Percentiles rank a stretch among this genome's conserved stretches.
Conservation (phyloP, 1,140 invertebrate genomes). For the Philaenus spumarius region DNA sequence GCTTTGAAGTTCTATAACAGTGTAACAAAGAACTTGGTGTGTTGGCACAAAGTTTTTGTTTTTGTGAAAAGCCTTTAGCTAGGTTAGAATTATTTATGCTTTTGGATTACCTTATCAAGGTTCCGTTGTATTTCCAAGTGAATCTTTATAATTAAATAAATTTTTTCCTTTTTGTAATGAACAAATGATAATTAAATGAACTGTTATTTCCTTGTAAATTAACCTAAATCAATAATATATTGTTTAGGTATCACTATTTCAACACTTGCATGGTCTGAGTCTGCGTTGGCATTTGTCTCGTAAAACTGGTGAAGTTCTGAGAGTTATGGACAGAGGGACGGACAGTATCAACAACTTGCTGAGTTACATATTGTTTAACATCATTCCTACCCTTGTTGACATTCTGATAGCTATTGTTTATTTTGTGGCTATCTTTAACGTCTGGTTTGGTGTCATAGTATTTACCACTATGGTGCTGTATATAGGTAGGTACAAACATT, state of each 20-base stretch:
- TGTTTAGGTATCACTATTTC: slow-evolving; percentile 64
- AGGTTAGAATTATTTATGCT: too few relatives aligned
- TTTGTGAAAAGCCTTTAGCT: too few relatives aligned
- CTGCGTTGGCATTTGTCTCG: slow-evolving; percentile 84
- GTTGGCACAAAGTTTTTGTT: too few relatives aligned
- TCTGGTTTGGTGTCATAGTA: slow-evolving; percentile 91
- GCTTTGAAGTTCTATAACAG: too few relatives aligned
- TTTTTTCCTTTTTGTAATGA: too few relatives aligned
- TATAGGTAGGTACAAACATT: slow-evolving; percentile 54
- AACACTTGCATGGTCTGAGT: slow-evolving; percentile 80
- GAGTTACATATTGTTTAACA: slow-evolving; percentile 81
- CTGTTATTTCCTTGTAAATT: too few relatives aligned
- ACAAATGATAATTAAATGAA: too few relatives aligned
- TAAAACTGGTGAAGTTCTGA: slow-evolving; percentile 92
- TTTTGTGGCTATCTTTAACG: slow-evolving; percentile 81
- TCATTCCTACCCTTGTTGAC: slow-evolving; percentile 86
- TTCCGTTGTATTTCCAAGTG: too few relatives aligned
- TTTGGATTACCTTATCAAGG: too few relatives aligned
- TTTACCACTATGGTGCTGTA: slow-evolving; percentile 89
- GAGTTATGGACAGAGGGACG: slow-evolving; percentile 92
- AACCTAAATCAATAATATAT: too few relatives aligned
- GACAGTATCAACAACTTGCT: slow-evolving; percentile 90
- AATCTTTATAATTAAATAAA: too few relatives aligned
- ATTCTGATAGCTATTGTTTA: slow-evolving; percentile 89
- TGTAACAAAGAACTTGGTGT: too few relatives aligned